phyloP scores from a whole-genome alignment of 2,797 vertebrate species.

The Harpagifer antarcticus region DNA sequence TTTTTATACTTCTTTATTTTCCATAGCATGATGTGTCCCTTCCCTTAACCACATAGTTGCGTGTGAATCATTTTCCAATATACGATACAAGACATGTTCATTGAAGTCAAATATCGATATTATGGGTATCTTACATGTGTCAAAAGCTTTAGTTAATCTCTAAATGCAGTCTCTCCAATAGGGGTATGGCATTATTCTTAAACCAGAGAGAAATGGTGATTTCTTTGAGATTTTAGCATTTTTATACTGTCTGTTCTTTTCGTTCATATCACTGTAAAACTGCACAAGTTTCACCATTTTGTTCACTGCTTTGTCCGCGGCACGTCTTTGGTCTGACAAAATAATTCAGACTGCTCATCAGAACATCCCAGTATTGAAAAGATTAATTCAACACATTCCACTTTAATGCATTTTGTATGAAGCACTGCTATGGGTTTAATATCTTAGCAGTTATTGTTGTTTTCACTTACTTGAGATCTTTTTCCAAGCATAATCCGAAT shows the following conservation, averaged over 20 bases:
- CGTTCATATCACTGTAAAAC: not conserved
- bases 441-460: not conserved
- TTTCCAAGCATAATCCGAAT: constrained; percentile 13
- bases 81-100: not conserved
- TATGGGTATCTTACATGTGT: not conserved
- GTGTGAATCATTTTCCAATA: not conserved
- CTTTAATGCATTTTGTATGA: constrained; percentile 33
- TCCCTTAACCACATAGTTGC: not conserved
- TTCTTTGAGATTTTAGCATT: not conserved
- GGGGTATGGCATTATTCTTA: not conserved
- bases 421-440: constrained; percentile 26
- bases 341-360: constrained; percentile 5
- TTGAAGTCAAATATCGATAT: too few relatives aligned
- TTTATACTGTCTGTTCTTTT: not conserved
- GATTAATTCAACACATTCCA: constrained; percentile 1
- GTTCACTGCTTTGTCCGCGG: not conserved
- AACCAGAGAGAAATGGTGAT: not conserved
- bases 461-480: constrained; percentile 20
- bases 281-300: not conserved
- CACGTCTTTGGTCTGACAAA: constrained; percentile 5
- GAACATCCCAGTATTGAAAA: not conserved
- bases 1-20: not conserved
- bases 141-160: not conserved
- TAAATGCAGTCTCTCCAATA: too few relatives aligned
- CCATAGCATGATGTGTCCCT: not conserved